Evolutionary conservation across 2,888 invertebrate genomes (phyloP), one percentile per base, ranked within the genome.

Genomic region (Graphium colonna): DNA sequence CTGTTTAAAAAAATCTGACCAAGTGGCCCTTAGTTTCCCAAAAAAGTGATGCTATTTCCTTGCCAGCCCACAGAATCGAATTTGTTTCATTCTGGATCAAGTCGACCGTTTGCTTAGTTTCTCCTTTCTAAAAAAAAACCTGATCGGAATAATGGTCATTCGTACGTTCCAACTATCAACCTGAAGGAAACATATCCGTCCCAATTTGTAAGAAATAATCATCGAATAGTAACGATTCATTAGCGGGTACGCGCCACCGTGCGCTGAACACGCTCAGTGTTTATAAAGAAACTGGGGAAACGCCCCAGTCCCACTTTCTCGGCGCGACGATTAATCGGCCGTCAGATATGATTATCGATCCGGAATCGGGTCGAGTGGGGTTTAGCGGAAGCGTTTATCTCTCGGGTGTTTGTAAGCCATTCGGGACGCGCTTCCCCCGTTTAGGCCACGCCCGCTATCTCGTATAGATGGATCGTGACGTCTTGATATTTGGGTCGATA

Each of bases 281-380:
- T 39, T 28, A 40, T 39, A 47, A 16, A 38, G 21, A 40, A 48
- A 45, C 44, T 31, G 44, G 39, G 40, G 31, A n/a, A 21, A 40
- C 9, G 16, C n/a, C n/a, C 10, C 38, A 42, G 16, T n/a, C 47
- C 42, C 26, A 47, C 38, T 52, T 47, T 42, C 40, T 43, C 13
- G 39, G 38, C 21, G 16, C 38, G 48, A 42, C 42, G 42, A 52
- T 43, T 42, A 53, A 53, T 53, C 52, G 39, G 18, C 38, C 40
- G 38, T 52, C 48, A 48, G 52, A 48, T 53, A 50, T 45, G 54
- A 45, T 50, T 50, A 54, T 54, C 49, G 44, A 49, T 44, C 40
- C 33, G 33, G 40, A 54, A 54, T 40, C 17, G 45, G 44, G 49
- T 53, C 45, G 45, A 54, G 49, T 54, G 40, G 54, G 49, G 44